Percentiles rank a stretch among this genome's conserved stretches.
Conservation (phyloP, 2,113 vertebrate species). For the Recurvirostra avosetta region DNA sequence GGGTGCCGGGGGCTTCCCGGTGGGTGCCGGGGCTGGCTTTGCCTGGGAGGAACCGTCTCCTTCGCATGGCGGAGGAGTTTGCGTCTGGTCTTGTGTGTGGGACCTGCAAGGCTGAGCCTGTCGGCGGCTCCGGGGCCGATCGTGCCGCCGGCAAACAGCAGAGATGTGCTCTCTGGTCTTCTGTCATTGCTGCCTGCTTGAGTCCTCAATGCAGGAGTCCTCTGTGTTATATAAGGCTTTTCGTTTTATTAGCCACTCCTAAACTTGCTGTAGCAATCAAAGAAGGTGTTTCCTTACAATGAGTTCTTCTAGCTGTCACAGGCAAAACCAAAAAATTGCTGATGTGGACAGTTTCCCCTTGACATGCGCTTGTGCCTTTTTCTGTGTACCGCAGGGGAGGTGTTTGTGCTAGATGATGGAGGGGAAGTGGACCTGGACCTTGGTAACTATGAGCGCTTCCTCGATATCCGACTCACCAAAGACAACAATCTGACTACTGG, state of each 20-base stretch:
- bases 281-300: accelerated
- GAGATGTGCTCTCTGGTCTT: not conserved
- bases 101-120: not conserved
- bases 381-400: conserved; percentile 80
- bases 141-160: not conserved
- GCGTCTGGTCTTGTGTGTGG: accelerated
- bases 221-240: not conserved
- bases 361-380: accelerated
- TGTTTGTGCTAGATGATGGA: conserved; percentile 95
- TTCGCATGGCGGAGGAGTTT: accelerated
- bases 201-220: accelerated
- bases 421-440: conserved; percentile 97
- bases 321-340: not conserved
- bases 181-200: accelerated
- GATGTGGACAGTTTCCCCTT: not conserved
- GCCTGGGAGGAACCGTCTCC: accelerated
- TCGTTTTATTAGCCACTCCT: accelerated
- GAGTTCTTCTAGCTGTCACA: not conserved
- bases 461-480: conserved; percentile 92
- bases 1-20: no score
- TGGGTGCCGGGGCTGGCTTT: not conserved
- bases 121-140: accelerated
- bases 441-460: conserved; percentile 96
- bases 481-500: conserved; percentile 98
- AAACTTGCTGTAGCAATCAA: not conserved